Conservation (phyloP, 2,888 invertebrate species). For the Lepidonotus clava region DNA sequence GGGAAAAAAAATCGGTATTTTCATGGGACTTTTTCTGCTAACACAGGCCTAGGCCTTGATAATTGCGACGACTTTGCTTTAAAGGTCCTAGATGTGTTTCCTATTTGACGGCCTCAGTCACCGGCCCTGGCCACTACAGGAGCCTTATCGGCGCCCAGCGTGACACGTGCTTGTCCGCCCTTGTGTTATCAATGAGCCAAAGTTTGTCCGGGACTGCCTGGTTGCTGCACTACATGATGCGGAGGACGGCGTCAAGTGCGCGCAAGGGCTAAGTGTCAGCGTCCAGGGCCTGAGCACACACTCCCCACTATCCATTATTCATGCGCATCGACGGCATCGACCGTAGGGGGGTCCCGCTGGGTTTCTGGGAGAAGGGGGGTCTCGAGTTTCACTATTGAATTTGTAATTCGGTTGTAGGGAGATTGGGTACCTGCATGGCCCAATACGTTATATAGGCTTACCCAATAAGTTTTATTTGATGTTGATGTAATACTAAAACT, state of each 20-base stretch:
- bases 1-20: background rate
- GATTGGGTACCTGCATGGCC: too few relatives aligned
- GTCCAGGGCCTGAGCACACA: constrained; percentile 34
- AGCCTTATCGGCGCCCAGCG: background rate
- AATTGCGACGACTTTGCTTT: too few relatives aligned
- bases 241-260: constrained; percentile 40
- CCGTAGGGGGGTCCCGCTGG: background rate
- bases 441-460: too few relatives aligned
- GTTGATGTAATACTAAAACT: too few relatives aligned
- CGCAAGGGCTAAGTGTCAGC: constrained; percentile 16
- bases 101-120: background rate
- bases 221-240: constrained; percentile 29
- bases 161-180: constrained; percentile 31
- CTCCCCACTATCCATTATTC: constrained; percentile 29
- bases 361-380: constrained; percentile 15
- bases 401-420: too few relatives aligned
- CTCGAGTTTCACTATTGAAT: constrained; percentile 32
- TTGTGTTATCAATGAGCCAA: constrained; percentile 20
- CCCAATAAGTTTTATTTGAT: too few relatives aligned
- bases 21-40: background rate
- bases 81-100: background rate
- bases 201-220: background rate
- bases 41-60: background rate
- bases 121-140: background rate
- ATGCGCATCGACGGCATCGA: constrained; percentile 25